Evolutionary conservation across 2,888 invertebrate species (phyloP).

Genomic region (Platypus cylindrus): DNA sequence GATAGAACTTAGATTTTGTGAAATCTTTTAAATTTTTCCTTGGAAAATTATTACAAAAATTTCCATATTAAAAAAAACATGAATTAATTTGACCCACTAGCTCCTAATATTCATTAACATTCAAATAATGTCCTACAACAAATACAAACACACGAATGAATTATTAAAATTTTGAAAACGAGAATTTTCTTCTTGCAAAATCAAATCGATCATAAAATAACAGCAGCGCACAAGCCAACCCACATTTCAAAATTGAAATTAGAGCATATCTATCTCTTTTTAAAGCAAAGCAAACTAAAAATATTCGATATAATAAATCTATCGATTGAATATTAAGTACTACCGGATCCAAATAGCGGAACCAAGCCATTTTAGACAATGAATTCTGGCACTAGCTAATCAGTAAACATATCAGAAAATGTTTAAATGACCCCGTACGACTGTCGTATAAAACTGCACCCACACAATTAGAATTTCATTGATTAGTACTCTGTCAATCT

Average conservation of each 20-base stretch:
- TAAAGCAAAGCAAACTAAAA: conserved; percentile 5
- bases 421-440: conserved; percentile 32
- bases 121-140: no score
- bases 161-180: conserved; percentile 3
- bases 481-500: conserved; percentile 21
- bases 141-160: no score
- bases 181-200: conserved; percentile 5
- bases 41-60: no score
- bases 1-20: no score
- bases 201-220: conserved; percentile 5
- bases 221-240: conserved; percentile 5
- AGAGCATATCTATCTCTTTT: conserved; percentile 8
- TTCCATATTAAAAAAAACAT: no score
- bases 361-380: conserved; percentile 20
- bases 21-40: no score
- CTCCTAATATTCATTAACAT: no score
- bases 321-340: conserved; percentile 19
- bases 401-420: conserved; percentile 29
- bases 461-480: conserved; percentile 32
- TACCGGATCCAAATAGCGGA: conserved; percentile 26
- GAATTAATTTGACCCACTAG: no score
- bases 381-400: conserved; percentile 27
- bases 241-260: conserved; percentile 10
- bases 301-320: no score
- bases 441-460: conserved; percentile 54